These are phyloP conservation scores for Brachypterus glaber DNA, from an alignment of 2,888 invertebrate genomes.

Conservation along the genomic window DNA sequence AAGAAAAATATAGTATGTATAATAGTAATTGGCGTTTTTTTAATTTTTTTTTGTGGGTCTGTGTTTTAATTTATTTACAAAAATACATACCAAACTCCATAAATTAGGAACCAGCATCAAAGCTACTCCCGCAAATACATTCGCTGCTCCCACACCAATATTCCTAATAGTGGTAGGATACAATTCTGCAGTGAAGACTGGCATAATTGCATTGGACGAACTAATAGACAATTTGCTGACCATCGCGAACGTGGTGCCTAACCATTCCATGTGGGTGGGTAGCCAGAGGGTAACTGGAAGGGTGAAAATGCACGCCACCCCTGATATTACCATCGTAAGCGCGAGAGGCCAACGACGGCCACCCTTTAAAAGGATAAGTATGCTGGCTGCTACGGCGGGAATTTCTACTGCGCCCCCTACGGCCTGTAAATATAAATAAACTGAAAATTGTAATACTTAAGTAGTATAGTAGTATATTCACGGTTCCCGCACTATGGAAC, in stretches of 20 bases:
- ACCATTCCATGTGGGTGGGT: slow-evolving; percentile 51
- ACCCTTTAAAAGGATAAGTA: slow-evolving; percentile 62
- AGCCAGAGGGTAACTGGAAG: slow-evolving; percentile 43
- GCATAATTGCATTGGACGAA: slow-evolving; percentile 69
- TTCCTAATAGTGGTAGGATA: slow-evolving; percentile 74
- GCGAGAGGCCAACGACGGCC: slow-evolving; percentile 65
- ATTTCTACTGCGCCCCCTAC: slow-evolving; percentile 67
- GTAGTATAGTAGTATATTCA: slow-evolving; percentile 3
- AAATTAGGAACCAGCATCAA: slow-evolving; percentile 69
- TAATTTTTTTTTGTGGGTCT: too few species aligned
- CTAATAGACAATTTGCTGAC: slow-evolving; percentile 72
- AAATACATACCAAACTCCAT: slow-evolving; percentile 61
- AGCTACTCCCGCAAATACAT: slow-evolving; percentile 65
- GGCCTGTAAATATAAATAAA: slow-evolving; percentile 38
- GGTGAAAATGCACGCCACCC: slow-evolving; percentile 55
- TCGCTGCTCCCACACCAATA: slow-evolving; percentile 66
- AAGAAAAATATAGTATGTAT: too few species aligned
- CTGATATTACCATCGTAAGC: slow-evolving; percentile 57
- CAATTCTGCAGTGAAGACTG: slow-evolving; percentile 68
- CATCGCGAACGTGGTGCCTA: slow-evolving; percentile 66
- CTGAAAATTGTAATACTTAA: not conserved
- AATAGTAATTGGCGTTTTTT: too few species aligned
- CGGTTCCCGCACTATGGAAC: too few species aligned
- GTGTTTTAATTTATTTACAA: too few species aligned
- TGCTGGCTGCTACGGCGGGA: slow-evolving; percentile 67